A percentile compares a stretch with the other conserved stretches of the same genome.
Conservation (phyloP, 35 echinoderm and acorn worm genomes). For the Anneissia japonica region DNA sequence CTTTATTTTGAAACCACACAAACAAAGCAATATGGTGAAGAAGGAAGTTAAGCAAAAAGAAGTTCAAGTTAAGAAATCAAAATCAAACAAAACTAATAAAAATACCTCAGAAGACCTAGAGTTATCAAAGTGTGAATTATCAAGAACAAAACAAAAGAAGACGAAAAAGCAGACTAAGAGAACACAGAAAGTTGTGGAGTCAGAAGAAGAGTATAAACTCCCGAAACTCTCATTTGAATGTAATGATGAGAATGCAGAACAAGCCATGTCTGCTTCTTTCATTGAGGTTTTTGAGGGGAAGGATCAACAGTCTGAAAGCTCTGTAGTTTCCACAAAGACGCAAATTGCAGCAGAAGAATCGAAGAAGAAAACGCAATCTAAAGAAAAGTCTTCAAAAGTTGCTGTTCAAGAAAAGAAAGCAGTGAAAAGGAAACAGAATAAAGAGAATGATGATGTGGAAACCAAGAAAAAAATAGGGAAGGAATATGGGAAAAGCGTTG, state of each 20-base stretch:
- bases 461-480: background rate
- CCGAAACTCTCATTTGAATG: background rate
- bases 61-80: background rate
- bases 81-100: background rate
- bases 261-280: background rate
- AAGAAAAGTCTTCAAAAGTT: background rate
- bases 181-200: background rate
- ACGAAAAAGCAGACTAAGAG: background rate
- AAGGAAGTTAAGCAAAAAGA: background rate
- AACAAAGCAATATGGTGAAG: background rate
- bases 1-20: no score
- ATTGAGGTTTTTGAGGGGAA: background rate
- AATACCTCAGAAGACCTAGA: background rate
- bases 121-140: background rate
- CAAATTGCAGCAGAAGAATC: background rate
- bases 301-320: background rate
- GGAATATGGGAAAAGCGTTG: background rate
- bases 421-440: background rate
- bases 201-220: background rate
- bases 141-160: background rate
- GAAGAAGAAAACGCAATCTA: background rate
- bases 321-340: background rate
- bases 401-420: background rate
- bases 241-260: background rate
- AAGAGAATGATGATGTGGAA: background rate